Evolutionary conservation across 2,888 invertebrate genomes (phyloP).

Genomic region (Charanyca ferruginea): DNA sequence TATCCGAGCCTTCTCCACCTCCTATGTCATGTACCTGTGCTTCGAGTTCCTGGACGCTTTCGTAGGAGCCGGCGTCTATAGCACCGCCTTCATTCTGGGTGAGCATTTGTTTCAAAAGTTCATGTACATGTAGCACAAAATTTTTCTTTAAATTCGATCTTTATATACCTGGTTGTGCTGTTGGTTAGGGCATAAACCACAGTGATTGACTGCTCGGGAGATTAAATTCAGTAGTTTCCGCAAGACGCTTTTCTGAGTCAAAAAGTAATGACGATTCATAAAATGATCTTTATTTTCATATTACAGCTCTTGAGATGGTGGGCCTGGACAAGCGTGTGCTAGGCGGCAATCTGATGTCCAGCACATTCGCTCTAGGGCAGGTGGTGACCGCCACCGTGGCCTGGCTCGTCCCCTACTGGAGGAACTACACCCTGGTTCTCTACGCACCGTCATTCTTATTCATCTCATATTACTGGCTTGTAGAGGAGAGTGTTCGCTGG

Average conservation of each 20-base stretch:
- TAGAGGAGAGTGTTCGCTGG: constrained; percentile 94
- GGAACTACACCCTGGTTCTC: constrained; percentile 90
- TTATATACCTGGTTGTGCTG: no score
- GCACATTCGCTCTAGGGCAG: constrained; percentile 93
- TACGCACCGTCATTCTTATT: constrained; percentile 93
- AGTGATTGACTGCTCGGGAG: no score
- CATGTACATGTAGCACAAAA: not conserved
- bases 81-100: constrained; percentile 89
- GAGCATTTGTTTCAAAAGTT: not conserved
- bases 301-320: constrained; percentile 93
- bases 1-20: constrained; percentile 75
- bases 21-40: constrained; percentile 77
- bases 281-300: not conserved
- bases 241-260: not conserved
- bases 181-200: no score
- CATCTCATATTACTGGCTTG: constrained; percentile 91
- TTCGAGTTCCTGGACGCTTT: constrained; percentile 83
- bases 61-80: constrained; percentile 83
- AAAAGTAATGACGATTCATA: not conserved
- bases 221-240: not conserved
- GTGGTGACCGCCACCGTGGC: constrained; percentile 92
- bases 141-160: not conserved
- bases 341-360: constrained; percentile 92
- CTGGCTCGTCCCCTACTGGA: constrained; percentile 93
- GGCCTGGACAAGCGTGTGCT: constrained; percentile 92